phyloP scores from a whole-genome alignment of 2,113 vertebrate genomes.

The Alligator sinensis region DNA sequence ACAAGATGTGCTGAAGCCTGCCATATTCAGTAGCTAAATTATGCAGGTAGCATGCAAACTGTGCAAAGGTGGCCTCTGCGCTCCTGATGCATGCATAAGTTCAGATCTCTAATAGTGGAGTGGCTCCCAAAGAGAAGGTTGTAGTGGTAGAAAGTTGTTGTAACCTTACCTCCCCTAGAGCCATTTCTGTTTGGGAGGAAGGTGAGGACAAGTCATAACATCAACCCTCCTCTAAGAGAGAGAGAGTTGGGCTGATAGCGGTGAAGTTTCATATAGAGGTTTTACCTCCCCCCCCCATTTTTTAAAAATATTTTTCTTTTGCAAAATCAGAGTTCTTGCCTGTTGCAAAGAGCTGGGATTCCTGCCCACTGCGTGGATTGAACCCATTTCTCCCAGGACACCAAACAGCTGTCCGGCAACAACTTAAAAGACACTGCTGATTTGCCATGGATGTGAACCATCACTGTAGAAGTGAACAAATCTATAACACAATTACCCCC shows the following conservation, averaged over 20 bases:
- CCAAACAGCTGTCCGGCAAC: not conserved
- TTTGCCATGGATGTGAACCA: not conserved
- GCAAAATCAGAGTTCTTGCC: not conserved
- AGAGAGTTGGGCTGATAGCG: not conserved
- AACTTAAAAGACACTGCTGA: not conserved
- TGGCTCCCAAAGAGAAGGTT: not conserved
- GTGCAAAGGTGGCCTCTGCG: too few species aligned
- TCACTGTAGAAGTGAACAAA: not conserved
- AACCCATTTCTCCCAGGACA: not conserved
- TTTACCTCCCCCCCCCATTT: not conserved
- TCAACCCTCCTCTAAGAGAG: not conserved
- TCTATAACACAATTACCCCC: not conserved
- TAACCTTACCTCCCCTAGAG: not conserved
- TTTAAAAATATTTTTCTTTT: fast-evolving
- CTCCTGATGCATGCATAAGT: too few species aligned
- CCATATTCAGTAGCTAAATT: not conserved
- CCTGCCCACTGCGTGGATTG: not conserved
- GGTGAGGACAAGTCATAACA: not conserved
- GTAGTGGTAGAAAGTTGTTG: not conserved
- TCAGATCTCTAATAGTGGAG: too few species aligned
- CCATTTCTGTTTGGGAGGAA: not conserved
- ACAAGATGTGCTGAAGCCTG: not conserved
- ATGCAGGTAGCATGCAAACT: not conserved
- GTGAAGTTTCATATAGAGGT: not conserved
- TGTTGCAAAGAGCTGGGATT: not conserved